Conservation (phyloP, 2,888 invertebrate species). For the Drosophila paucipuncta region DNA sequence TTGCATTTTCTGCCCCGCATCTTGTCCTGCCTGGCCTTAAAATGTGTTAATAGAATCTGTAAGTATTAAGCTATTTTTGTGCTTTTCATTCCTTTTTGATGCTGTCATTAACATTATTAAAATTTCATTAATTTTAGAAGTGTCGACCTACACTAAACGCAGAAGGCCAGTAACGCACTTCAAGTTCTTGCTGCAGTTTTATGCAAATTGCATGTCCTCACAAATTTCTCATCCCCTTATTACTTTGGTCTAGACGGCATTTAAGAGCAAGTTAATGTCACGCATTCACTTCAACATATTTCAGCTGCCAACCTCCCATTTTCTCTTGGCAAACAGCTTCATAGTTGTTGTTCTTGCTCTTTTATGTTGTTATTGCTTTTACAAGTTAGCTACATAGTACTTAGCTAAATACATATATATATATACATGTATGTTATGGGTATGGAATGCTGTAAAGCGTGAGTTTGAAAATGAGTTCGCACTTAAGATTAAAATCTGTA, state of each 20-base stretch:
- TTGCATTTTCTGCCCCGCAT: neutral
- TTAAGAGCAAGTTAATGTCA: slow-evolving; percentile 64
- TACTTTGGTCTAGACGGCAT: slow-evolving; percentile 14
- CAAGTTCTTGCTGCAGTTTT: slow-evolving; percentile 5
- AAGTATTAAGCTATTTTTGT: neutral
- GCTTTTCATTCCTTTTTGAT: neutral
- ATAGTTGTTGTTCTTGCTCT: slow-evolving; percentile 34
- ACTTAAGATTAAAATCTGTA: slow-evolving; percentile 70
- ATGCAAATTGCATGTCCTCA: slow-evolving; percentile 19
- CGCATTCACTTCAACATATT: slow-evolving; percentile 31
- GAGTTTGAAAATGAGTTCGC: slow-evolving; percentile 69
- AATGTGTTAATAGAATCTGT: neutral
- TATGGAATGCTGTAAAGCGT: slow-evolving; percentile 54
- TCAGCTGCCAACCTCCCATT: neutral
- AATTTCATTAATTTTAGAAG: slow-evolving; percentile 3
- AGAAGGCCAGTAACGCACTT: neutral
- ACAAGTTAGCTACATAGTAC: slow-evolving; percentile 37
- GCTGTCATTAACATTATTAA: neutral
- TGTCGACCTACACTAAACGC: neutral
- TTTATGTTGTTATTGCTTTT: slow-evolving; percentile 48
- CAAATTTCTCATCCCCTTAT: neutral
- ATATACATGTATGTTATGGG: neutral
- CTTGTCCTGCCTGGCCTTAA: neutral
- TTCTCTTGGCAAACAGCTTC: slow-evolving; percentile 16
- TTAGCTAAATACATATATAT: slow-evolving; percentile 21